Evolutionary conservation across 2,797 vertebrate species (phyloP).

Genomic region (Scarus forsteni): DNA sequence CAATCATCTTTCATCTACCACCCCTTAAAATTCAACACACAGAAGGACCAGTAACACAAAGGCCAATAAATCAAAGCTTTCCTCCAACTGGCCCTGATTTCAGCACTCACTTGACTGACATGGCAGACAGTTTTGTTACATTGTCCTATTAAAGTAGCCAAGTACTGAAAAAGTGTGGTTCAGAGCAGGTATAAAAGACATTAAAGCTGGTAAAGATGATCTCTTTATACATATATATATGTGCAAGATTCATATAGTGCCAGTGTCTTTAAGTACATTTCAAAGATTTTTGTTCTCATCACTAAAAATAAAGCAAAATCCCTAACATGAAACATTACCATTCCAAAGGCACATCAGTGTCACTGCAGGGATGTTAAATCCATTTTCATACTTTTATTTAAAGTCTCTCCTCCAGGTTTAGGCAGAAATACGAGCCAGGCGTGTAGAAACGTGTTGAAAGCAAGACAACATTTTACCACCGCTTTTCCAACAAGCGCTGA

Average conservation of each 20-base stretch:
- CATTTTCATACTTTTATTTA: conserved; percentile 3
- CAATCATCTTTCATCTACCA: conserved; percentile 8
- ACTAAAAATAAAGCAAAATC: conserved; percentile 1
- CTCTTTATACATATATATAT: conserved; percentile 4
- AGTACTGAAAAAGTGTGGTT: conserved; percentile 7
- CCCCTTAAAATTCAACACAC: conserved; percentile 5
- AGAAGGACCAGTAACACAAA: conserved; percentile 9
- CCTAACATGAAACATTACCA: conserved; percentile 2
- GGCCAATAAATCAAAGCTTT: conserved; percentile 8
- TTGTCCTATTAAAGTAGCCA: conserved; percentile 12
- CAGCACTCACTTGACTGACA: conserved; percentile 23
- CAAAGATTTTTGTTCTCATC: conserved; percentile 18
- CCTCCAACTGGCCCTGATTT: conserved; percentile 1
- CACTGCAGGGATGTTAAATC: background rate
- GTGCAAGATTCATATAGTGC: conserved; percentile 10
- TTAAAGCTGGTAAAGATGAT: conserved; percentile 15
- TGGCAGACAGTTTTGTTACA: conserved; percentile 38
- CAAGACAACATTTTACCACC: background rate
- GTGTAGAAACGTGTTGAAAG: background rate
- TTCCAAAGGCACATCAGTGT: background rate
- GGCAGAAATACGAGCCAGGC: background rate
- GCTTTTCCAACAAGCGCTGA: background rate
- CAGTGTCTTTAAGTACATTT: conserved; percentile 1
- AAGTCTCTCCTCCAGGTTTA: conserved; percentile 1
- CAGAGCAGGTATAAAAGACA: conserved; percentile 17